Evolutionary conservation across 2,888 invertebrate species (phyloP), one percentile per base, ranked within the genome.

Genomic region (Nycteola revayana): DNA sequence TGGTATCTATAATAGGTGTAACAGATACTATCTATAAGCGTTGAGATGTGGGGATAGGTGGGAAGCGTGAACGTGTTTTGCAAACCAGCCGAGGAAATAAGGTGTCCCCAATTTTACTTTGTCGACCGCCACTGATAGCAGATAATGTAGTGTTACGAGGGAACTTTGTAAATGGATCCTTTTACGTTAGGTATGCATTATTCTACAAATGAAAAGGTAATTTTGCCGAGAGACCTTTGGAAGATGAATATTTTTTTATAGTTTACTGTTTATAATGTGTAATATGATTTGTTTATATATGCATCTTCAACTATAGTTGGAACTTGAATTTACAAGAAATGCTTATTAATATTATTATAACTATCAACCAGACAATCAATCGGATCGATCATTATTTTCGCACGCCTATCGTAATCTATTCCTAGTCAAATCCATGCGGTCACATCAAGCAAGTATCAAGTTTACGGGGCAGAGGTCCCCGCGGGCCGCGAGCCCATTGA

Each of bases 1-100:
- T 47, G 45, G 34, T 32, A 40, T 58, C 59, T 78, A 80, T n/a
- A n/a, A 76, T 79, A 80, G 73, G 75, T 75, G 79, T 84, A 81
- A 78, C 81, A 81, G 85, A 86, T 83, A 83, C 68, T 85, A 86
- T 83, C 84, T 85, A 81, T 82, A 85, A 82, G 85, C 85, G 84
- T 84, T 87, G 86, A 85, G 83, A 86, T 86, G 85, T 83, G 81
- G 79, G 80, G 84, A 85, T 84, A 83, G 84, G 84, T 86, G 82
- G 83, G 77, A 86, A 84, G 77, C 85, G 83, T 71, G 83, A 85
- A 86, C 86, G 85, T 87, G 86, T 87, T 85, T 86, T 85, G 86
- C 84, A 84, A 85, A 79, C 84, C 82, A 77, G 78, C 79, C 75
- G 75, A 75, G 82, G 78, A 80, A 85, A 84, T 84, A 86, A 83